Base-by-base conservation (phyloP, 2,113 vertebrate genomes). In the Bufo gargarizans region DNA sequence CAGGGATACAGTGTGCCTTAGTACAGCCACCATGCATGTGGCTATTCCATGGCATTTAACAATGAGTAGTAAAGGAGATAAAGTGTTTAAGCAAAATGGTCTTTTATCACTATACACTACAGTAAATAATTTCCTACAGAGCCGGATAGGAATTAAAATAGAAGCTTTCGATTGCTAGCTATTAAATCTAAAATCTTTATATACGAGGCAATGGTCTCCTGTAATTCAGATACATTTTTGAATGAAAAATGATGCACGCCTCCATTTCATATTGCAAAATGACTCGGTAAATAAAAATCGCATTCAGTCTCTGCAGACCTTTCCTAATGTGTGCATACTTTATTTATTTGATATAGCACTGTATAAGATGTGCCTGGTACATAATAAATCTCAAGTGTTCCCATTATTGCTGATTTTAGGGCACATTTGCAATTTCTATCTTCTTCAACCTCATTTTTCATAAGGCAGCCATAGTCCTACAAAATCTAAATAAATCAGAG, bases 371-470 rank as follows among this genome's bases (percentile, higher is more conserved):
- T 77, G 56, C 80, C 82, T 65, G 20, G 69, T 63, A 83, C 67
- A 88, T 49, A 88, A 83, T 83, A 88, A 88, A 83, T 82, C 79
- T 76, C 86, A 19, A 65, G 53, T 77, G 86, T 88, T 81, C 67
- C 86, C 55, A 88, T 88, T 88, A 88, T 88, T 74, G 77, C 55
- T 45, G 33, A 76, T 83, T 83, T 88, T 83, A 61, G 58, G 80
- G 53, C 58, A 87, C 77, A 88, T 88, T 88, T 76, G 69, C 79
- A 88, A 88, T 88, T 88, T 77, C 80, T 83, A 74, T 88, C 86
- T 87, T 45, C 33, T 74, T 50, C 53, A 82, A 53, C 79, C 53
- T 82, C 67, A 88, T 88, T 88, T 88, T 82, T 88, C 86, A 82
- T 14, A 69, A 87, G 14, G 43, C 47, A 80, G 47, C 77, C 77